These are phyloP conservation scores for Gopherus evgoodei DNA, from an alignment of 2,113 vertebrate species.

Conservation along the genomic window DNA sequence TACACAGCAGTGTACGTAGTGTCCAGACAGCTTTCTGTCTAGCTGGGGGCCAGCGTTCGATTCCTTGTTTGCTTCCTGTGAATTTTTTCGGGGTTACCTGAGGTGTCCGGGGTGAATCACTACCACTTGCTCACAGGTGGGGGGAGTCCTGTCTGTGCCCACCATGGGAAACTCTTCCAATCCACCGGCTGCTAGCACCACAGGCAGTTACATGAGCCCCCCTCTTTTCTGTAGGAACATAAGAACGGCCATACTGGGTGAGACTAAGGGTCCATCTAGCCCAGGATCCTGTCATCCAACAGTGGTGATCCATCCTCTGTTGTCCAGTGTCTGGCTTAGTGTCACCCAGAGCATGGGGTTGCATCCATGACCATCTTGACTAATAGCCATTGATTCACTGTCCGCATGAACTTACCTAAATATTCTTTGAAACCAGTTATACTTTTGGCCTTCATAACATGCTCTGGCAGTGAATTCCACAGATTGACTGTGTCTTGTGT, in stretches of 20 bases:
- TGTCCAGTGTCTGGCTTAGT: not conserved
- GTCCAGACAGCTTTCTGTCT: no score
- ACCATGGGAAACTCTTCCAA: no score
- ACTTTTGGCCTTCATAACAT: not conserved
- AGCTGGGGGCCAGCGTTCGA: no score
- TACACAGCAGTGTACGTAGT: no score
- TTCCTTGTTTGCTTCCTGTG: no score
- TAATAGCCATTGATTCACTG: not conserved
- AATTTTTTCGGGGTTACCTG: no score
- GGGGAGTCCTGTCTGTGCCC: no score
- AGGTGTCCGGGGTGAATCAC: no score
- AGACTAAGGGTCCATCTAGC: not conserved
- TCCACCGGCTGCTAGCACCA: not conserved
- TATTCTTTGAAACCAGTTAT: not conserved
- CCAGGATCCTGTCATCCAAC: no score
- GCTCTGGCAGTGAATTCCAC: not conserved
- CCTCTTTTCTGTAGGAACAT: no score
- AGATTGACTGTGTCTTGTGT: not conserved
- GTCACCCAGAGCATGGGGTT: not conserved
- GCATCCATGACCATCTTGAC: not conserved
- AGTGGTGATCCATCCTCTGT: not conserved
- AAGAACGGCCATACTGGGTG: not conserved
- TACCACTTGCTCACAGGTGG: no score
- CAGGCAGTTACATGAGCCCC: no score
- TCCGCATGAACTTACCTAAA: not conserved